phyloP scores from a whole-genome alignment of 2,888 invertebrate species.

The Drosophila lutescens region DNA sequence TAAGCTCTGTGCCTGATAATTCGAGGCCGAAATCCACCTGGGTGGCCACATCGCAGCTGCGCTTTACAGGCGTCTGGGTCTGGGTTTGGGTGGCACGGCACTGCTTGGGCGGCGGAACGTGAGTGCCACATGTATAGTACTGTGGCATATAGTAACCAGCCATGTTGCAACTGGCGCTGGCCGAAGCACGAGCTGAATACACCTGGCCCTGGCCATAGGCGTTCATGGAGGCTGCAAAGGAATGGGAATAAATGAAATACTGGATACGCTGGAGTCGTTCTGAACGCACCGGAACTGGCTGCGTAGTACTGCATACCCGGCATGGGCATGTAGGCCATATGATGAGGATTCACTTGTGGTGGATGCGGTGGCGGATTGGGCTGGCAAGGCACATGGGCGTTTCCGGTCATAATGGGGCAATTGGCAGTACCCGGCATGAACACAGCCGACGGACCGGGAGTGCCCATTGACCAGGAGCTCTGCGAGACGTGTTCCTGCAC shows the following conservation, averaged over 20 bases:
- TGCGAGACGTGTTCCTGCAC: conserved; percentile 66
- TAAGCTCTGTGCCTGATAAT: conserved; percentile 21
- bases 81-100: conserved; percentile 39
- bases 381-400: not conserved
- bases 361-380: not conserved
- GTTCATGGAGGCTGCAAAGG: conserved; percentile 53
- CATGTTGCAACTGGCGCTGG: conserved; percentile 40
- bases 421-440: conserved; percentile 24
- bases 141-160: conserved; percentile 28
- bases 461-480: conserved; percentile 57
- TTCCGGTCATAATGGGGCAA: conserved; percentile 1
- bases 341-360: not conserved
- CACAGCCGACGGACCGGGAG: conserved; percentile 20
- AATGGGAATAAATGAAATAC: not conserved
- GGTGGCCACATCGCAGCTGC: conserved; percentile 50
- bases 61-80: not conserved
- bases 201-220: conserved; percentile 42
- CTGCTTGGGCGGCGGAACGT: conserved; percentile 15
- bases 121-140: not conserved
- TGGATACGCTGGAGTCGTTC: too few species aligned
- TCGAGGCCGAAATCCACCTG: conserved; percentile 46
- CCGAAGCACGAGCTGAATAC: conserved; percentile 46
- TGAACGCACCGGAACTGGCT: conserved; percentile 44
- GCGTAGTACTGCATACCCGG: conserved; percentile 53
- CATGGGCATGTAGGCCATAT: conserved; percentile 30